Evolutionary conservation across 2,797 vertebrate genomes (phyloP).

Genomic region (Sebastes paucispinis): DNA sequence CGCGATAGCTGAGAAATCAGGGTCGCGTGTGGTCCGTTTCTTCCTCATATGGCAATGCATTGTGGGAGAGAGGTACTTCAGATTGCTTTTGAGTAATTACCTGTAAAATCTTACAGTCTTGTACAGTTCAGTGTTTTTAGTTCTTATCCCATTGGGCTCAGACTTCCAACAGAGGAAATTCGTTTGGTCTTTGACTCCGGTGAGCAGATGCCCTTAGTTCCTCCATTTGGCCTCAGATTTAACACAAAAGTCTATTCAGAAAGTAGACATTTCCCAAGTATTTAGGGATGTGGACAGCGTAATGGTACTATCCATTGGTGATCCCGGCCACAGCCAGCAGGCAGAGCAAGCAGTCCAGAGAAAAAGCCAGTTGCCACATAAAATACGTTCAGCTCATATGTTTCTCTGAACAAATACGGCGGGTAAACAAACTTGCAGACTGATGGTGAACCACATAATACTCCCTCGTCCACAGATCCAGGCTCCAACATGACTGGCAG

Average conservation of each 20-base stretch:
- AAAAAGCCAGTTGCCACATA: neutral
- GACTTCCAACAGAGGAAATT: conserved; percentile 10
- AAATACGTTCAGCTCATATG: conserved; percentile 13
- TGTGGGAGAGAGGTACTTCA: conserved; percentile 29
- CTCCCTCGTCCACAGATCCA: conserved; percentile 24
- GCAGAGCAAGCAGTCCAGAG: conserved; percentile 1
- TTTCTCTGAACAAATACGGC: conserved; percentile 19
- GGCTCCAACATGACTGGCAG: conserved; percentile 57
- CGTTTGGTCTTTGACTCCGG: conserved; percentile 18
- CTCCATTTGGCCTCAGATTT: conserved; percentile 41
- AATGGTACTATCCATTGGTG: neutral
- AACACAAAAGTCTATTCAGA: conserved; percentile 33
- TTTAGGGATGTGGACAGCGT: neutral
- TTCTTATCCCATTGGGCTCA: conserved; percentile 46
- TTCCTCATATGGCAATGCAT: conserved; percentile 83
- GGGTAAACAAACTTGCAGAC: conserved; percentile 10
- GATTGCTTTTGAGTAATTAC: neutral
- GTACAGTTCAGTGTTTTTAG: neutral
- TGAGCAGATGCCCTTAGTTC: conserved; percentile 20
- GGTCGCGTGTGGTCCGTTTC: conserved; percentile 72
- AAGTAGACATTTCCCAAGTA: neutral
- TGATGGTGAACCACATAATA: conserved; percentile 27
- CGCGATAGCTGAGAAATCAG: conserved; percentile 80
- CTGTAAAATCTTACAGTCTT: conserved; percentile 22
- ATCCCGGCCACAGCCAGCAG: conserved; percentile 17